Evolutionary conservation across 2,797 vertebrate species (phyloP), one percentile per base, ranked within the genome.

Genomic region (Tragelaphus eurycerus): DNA sequence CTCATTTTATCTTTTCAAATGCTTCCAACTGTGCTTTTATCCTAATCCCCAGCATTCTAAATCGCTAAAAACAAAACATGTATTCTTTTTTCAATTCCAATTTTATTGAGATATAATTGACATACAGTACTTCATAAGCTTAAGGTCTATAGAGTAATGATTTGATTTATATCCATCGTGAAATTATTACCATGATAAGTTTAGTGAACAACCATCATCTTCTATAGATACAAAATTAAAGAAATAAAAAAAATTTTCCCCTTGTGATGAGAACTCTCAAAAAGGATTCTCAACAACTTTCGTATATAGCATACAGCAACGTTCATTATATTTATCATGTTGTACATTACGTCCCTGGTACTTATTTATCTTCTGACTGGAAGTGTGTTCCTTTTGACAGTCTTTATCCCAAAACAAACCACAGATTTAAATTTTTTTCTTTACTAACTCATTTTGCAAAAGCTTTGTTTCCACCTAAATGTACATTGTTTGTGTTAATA

Each of bases 1-100:
- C 82, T 79, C 29, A 34, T 23, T 95, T 96, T 82, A 95, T 93
- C 82, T 92, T 96, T 90, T 82, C 64, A 92, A 96, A 95, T 78
- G 67, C 27, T 97, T 97, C 52, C 21, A 87, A 96, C 64, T 6
- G 31, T 67, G 59, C n/a, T 91, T 96, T 88, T 54, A 79, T 19
- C 23, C 25, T n/a, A 86, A 93, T 38, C 21, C 6, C n/a, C n/a
- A 90, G 46, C 25, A 86, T 93, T 91, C 16, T 46, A 89, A 97
- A 90, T 78, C 12, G 64, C 82, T 94, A 86, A 93, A 95, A 93
- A 67, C 55, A 91, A 96, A 91, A 62, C 48, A 67, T 23, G 4
- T 38, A 54, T 67, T 78, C 46, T 60, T 90, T 79, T 82, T 55
- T 15, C 29, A 34, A 34, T 82, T 82, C 50, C 79, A 82, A 55